phyloP scores from a whole-genome alignment of 2,888 invertebrate genomes.

The Antheraea yamamai region DNA sequence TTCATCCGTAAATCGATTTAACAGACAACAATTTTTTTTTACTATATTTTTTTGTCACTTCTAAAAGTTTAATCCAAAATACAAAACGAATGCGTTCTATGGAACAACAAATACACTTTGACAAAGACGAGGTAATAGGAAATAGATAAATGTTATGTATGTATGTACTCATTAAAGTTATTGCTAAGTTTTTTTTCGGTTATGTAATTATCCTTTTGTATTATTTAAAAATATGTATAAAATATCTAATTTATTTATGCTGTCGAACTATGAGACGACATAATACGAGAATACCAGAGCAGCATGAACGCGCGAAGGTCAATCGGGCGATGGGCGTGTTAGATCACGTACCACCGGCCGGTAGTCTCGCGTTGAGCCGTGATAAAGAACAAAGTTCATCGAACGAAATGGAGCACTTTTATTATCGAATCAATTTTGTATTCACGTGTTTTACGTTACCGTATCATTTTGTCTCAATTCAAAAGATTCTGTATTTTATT shows the following conservation, averaged over 20 bases:
- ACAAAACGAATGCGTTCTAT: too few relatives aligned
- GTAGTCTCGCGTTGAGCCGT: conserved; percentile 31
- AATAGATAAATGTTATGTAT: too few relatives aligned
- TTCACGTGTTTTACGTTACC: background rate
- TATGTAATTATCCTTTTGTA: too few relatives aligned
- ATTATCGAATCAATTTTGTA: conserved; percentile 24
- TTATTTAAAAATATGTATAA: too few relatives aligned
- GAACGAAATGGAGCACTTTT: conserved; percentile 17
- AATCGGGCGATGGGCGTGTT: conserved; percentile 38
- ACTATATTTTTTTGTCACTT: too few relatives aligned
- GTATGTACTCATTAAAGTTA: too few relatives aligned
- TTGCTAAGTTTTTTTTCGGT: too few relatives aligned
- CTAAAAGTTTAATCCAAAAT: too few relatives aligned
- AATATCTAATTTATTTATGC: background rate
- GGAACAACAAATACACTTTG: too few relatives aligned
- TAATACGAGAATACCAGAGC: conserved; percentile 33
- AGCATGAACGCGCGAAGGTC: conserved; percentile 37
- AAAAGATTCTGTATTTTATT: background rate
- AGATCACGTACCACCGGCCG: conserved; percentile 39
- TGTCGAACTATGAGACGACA: conserved; percentile 17
- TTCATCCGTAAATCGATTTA: too few relatives aligned
- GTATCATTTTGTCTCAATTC: background rate
- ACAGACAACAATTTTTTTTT: too few relatives aligned
- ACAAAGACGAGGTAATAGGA: too few relatives aligned
- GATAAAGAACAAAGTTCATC: conserved; percentile 23